Percentiles rank a stretch among this genome's conserved stretches.
These are phyloP conservation scores for Netelia melanura DNA, from an alignment of 2,888 invertebrate species.

Conservation along the genomic window DNA sequence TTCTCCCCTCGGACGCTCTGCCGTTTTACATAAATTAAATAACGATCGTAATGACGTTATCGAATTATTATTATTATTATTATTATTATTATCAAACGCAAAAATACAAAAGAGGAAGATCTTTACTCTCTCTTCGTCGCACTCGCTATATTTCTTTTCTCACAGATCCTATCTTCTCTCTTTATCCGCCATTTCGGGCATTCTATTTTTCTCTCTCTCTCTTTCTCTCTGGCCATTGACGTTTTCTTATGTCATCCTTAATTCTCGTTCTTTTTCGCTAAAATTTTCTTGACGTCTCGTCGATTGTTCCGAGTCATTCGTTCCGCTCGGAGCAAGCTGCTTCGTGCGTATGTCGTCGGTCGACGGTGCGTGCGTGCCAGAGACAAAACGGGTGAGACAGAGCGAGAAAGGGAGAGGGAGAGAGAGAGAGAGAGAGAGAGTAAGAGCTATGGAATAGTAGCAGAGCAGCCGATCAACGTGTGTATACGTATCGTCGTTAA, in stretches of 20 bases:
- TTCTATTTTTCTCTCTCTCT: neutral
- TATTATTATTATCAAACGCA: too few species aligned
- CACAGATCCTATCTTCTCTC: neutral
- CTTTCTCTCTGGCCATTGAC: neutral
- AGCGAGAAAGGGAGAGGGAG: neutral
- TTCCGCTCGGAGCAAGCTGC: constrained; percentile 29
- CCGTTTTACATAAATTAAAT: neutral
- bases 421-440: constrained; percentile 14
- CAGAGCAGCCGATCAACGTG: constrained; percentile 58
- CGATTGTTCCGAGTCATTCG: constrained; percentile 7
- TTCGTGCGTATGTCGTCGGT: constrained; percentile 33
- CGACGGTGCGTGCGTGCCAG: constrained; percentile 14
- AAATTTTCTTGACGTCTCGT: neutral
- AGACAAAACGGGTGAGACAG: neutral
- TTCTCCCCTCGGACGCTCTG: neutral
- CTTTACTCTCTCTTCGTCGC: neutral
- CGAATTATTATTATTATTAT: too few species aligned
- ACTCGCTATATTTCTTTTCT: neutral
- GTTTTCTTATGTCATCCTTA: neutral
- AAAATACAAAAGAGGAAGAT: too few species aligned
- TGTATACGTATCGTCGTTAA: constrained; percentile 72
- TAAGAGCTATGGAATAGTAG: constrained; percentile 30
- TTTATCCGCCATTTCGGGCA: neutral
- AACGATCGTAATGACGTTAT: too few species aligned
- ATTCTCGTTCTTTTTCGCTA: neutral